Conservation (phyloP, 2,888 invertebrate genomes). For the Parnassius orleans region DNA sequence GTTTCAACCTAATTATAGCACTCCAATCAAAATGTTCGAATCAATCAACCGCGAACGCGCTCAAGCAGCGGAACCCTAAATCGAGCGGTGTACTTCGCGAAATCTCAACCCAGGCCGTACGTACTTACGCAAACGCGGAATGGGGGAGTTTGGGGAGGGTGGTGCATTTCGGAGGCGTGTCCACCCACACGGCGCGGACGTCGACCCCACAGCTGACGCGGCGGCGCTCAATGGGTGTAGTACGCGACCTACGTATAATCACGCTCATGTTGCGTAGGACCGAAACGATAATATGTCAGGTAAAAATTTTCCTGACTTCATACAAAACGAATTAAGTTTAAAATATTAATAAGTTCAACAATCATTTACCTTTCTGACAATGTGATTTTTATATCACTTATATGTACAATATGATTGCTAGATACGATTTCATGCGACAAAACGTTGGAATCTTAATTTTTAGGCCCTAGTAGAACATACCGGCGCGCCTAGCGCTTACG, state of each 20-base stretch:
- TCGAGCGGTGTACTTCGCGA: conserved; percentile 15
- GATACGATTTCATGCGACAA: no score
- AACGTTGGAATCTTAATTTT: no score
- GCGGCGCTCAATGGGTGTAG: conserved; percentile 56
- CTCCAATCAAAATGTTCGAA: background rate
- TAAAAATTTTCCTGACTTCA: background rate
- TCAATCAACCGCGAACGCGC: background rate
- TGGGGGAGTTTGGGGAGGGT: conserved; percentile 25
- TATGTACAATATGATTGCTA: no score
- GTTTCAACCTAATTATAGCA: no score
- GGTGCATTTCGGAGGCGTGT: conserved; percentile 46
- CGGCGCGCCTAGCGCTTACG: no score
- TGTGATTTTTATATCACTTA: no score
- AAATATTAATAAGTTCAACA: no score
- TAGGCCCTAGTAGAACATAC: no score
- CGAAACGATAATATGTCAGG: conserved; percentile 7
- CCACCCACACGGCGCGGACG: conserved; percentile 43
- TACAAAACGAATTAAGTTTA: background rate
- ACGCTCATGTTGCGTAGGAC: conserved; percentile 26
- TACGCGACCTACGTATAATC: conserved; percentile 41
- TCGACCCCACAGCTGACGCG: conserved; percentile 69
- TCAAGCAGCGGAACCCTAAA: conserved; percentile 13
- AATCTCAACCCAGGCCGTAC: conserved; percentile 26
- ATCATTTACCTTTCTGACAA: no score
- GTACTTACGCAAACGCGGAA: conserved; percentile 18